Conservation (phyloP, 1,140 invertebrate genomes). For the Kradibia gibbosae region DNA sequence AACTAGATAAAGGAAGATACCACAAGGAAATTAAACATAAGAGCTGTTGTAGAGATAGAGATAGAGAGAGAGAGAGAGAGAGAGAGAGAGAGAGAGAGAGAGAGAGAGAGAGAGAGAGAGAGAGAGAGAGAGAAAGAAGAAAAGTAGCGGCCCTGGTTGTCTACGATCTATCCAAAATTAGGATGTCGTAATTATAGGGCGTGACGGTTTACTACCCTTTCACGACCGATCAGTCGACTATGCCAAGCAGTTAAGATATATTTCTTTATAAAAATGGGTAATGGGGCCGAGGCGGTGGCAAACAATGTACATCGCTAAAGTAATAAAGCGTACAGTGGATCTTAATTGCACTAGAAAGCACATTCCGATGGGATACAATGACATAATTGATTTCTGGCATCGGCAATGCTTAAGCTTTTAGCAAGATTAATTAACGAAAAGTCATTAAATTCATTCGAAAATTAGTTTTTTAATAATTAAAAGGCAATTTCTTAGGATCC, state of each 20-base stretch:
- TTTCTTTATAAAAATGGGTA: constrained; percentile 36
- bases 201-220: constrained; percentile 57
- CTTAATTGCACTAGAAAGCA: not conserved
- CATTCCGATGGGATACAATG: not conserved
- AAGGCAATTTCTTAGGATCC: too few relatives aligned
- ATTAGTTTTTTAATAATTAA: too few relatives aligned
- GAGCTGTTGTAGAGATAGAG: not conserved
- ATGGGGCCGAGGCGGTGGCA: constrained; percentile 20
- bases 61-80: not conserved
- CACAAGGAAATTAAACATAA: not conserved
- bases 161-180: constrained; percentile 56
- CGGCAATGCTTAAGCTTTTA: not conserved
- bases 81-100: not conserved
- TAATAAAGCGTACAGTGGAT: not conserved
- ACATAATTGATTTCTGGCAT: not conserved
- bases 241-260: not conserved
- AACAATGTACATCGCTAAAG: constrained; percentile 22
- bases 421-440: too few relatives aligned
- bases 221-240: constrained; percentile 44
- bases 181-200: constrained; percentile 59
- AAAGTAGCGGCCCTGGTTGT: not conserved
- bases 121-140: not conserved
- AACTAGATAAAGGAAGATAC: constrained; percentile 28
- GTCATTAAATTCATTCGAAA: too few relatives aligned
- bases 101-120: not conserved